Base-by-base conservation (phyloP, 2,797 vertebrate species). In the Bradypus variegatus region DNA sequence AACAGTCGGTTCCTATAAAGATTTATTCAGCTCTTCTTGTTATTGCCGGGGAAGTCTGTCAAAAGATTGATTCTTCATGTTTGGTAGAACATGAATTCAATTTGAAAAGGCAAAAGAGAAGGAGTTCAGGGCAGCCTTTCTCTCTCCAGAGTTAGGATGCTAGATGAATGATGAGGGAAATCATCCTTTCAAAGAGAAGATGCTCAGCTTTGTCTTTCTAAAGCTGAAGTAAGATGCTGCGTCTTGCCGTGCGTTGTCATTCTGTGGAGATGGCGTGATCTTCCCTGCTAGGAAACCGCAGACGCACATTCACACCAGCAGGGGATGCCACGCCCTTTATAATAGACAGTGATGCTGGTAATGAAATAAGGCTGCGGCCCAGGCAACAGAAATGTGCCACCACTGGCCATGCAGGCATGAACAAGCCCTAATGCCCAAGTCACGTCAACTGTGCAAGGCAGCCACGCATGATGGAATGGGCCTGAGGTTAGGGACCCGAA, bases 31-130 rank as follows among this genome's bases (percentile, higher is more conserved):
- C 31, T 29, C 31, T 91, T 29, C 31, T 91, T 84, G 9, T 65
- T 53, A 85, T 92, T 41, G 19, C 64, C 55, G n/a, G 55, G 31
- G n/a, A 33, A 33, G 18, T 88, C 62, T 69, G 29, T 83, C 18
- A n/a, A 41, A 92, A 83, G 67, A 86, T 23, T 21, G 60, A 7
- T 78, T 76, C 69, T 91, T 89, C n/a, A 81, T 8, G 48, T 70
- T 85, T 73, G 31, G 64, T 78, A 45, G 38, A 58, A 50, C 11
- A 69, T 27, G 50, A 50, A 58, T 81, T 86, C 19, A 84, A 45
- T 18, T 70, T 86, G n/a, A 70, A 89, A 81, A 86, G 60, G n/a
- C 67, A 62, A 36, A 87, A 86, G 53, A 86, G 25, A 45, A 38
- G 1, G 48, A 13, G 33, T n/a, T 95, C 67, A 86, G 91, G 76